Base-by-base conservation (phyloP, 2,113 vertebrate genomes). In the Sapayoa aenigma region DNA sequence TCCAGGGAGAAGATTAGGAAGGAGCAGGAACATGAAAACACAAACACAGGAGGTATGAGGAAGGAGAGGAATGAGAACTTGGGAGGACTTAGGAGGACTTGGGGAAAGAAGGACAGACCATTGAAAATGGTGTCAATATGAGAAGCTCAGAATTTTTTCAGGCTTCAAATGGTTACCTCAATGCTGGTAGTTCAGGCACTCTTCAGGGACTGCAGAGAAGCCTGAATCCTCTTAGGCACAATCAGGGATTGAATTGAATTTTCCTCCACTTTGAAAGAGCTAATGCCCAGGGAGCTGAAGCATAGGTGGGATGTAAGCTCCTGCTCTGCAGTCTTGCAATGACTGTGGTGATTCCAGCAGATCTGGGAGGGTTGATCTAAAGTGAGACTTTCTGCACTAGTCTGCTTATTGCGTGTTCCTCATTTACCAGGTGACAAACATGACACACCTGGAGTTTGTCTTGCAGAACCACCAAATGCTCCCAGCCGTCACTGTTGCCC, bases 381-480 rank as follows among this genome's bases (percentile, higher is more conserved):
- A 86, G 83, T 23, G 44, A 9, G 35, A 42, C 27, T 77, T 89
- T 30, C 14, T 82, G 27, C 19, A 75, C 10, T 42, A 50, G 13
- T 60, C 37, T 62, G 6, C n/a, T 52, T 68, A 24, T 9, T 83
- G 20, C 23, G 10, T 79, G 28, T 65, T 90, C 35, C 44, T 85
- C 2, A 1, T 46, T 91, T 75, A 19, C 28, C 2, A 4, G 24
- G 58, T 90, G 62, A 69, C 41, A 76, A 58, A 79, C 0, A 0
- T 62, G 52, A 44, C 33, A 20, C 22, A 23, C 68, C 56, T 72
- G 49, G 71, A 93, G 23, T 75, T 72, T 84, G 35, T 87, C 90
- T 71, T 78, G 56, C 66, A 78, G 87, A 91, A 75, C 55, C 23
- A 81, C 69, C 39, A 55, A 84, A 65, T 50, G 42, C 39, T 67